These are phyloP conservation scores for Pecten maximus DNA, from an alignment of 2,888 invertebrate genomes.

Conservation along the genomic window DNA sequence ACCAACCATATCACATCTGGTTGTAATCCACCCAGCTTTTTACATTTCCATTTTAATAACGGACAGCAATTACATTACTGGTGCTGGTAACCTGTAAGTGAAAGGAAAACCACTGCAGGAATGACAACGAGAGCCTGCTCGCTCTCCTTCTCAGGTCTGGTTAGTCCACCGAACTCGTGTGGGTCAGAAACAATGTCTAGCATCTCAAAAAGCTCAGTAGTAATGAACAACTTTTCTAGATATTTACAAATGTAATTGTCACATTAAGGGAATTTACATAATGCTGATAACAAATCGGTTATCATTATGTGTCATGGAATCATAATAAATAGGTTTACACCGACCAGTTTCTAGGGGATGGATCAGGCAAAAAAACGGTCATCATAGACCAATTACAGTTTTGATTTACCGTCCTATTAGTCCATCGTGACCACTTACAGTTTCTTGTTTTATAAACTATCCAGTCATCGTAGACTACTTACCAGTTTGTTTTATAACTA, in stretches of 20 bases:
- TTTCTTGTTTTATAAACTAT: too few relatives aligned
- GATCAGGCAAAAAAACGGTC: too few relatives aligned
- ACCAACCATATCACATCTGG: not conserved
- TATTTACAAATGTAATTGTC: not conserved
- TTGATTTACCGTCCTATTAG: too few relatives aligned
- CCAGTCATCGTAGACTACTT: too few relatives aligned
- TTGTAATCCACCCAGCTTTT: not conserved
- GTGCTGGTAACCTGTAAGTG: slow-evolving; percentile 7
- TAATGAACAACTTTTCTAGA: not conserved
- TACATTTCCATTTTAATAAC: not conserved
- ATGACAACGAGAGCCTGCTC: not conserved
- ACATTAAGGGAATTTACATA: not conserved
- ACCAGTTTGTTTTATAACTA: too few relatives aligned
- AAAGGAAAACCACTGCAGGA: not conserved
- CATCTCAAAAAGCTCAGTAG: not conserved
- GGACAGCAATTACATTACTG: not conserved
- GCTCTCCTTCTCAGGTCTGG: not conserved
- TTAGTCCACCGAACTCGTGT: not conserved
- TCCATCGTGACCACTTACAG: too few relatives aligned
- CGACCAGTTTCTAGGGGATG: too few relatives aligned
- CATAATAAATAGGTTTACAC: too few relatives aligned
- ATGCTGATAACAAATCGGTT: not conserved
- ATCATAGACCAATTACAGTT: too few relatives aligned
- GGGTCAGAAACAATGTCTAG: not conserved
- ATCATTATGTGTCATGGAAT: not conserved